Evolutionary conservation across 2,888 invertebrate species (phyloP).

Genomic region (Argyresthia goedartella): DNA sequence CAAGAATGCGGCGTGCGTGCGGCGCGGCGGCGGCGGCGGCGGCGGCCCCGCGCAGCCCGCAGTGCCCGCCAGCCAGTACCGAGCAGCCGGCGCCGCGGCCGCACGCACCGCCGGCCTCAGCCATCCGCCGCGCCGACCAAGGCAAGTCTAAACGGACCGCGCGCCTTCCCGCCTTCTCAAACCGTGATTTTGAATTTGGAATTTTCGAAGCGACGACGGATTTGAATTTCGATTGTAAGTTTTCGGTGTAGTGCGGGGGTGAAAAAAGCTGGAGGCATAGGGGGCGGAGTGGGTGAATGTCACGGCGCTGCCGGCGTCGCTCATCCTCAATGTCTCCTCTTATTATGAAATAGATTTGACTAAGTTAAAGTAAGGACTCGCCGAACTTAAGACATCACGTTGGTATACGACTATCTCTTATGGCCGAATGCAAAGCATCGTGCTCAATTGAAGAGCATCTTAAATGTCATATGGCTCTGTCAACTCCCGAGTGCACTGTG

Average conservation of each 20-base stretch:
- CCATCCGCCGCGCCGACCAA: slow-evolving; percentile 4
- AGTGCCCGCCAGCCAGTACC: slow-evolving; percentile 37
- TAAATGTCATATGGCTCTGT: no score
- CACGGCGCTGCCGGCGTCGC: not conserved
- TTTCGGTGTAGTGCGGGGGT: not conserved
- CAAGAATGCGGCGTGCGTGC: slow-evolving; percentile 60
- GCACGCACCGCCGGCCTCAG: slow-evolving; percentile 34
- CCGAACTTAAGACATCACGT: no score
- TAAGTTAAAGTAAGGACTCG: no score
- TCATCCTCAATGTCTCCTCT: not conserved
- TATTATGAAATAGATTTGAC: not conserved
- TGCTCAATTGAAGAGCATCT: no score
- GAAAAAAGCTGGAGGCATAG: not conserved
- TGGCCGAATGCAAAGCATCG: no score
- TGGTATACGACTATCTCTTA: no score
- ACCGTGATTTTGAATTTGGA: not conserved
- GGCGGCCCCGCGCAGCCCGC: slow-evolving; percentile 18
- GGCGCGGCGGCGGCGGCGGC: slow-evolving; percentile 25
- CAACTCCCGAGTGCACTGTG: no score
- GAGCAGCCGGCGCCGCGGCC: slow-evolving; percentile 62
- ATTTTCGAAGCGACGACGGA: not conserved
- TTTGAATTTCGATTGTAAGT: not conserved
- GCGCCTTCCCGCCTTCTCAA: slow-evolving; percentile 37
- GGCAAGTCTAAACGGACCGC: slow-evolving; percentile 6
- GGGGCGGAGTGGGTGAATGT: not conserved